Conservation (phyloP, 1,140 invertebrate genomes). For the Drosophila triauraria region DNA sequence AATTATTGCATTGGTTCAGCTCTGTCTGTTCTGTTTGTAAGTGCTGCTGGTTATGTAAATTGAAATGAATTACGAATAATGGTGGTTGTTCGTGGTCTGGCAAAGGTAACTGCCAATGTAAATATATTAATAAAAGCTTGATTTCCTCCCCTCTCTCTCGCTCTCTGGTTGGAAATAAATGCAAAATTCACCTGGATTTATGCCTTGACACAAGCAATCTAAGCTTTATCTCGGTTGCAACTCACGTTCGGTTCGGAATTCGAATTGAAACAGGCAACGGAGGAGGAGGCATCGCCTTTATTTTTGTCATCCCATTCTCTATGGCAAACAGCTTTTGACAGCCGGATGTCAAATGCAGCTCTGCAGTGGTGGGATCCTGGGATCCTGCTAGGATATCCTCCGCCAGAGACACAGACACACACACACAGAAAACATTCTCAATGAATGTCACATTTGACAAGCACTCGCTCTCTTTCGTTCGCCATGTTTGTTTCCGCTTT, state of each 20-base stretch:
- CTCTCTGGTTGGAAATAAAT: neutral
- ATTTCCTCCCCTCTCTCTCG: no score
- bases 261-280: neutral
- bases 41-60: slow-evolving; percentile 35
- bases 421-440: slow-evolving; percentile 17
- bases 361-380: slow-evolving; percentile 25
- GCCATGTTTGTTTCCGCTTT: slow-evolving; percentile 50
- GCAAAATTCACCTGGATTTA: slow-evolving; percentile 5
- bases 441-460: slow-evolving; percentile 69
- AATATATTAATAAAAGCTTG: slow-evolving; percentile 44
- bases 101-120: slow-evolving; percentile 23
- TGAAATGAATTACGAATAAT: slow-evolving; percentile 40
- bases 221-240: slow-evolving; percentile 14
- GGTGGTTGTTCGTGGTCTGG: neutral
- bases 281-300: slow-evolving; percentile 5
- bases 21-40: slow-evolving; percentile 12
- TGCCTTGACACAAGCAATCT: slow-evolving; percentile 13
- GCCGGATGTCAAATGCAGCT: slow-evolving; percentile 58
- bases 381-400: slow-evolving; percentile 19
- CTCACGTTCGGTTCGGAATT: slow-evolving; percentile 22
- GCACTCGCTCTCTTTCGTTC: slow-evolving; percentile 24
- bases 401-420: slow-evolving; percentile 2
- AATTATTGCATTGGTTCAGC: slow-evolving; percentile 59
- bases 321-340: slow-evolving; percentile 69
- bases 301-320: slow-evolving; percentile 19